A percentile compares a stretch with the other conserved stretches of the same genome.
phyloP scores from a whole-genome alignment of 2,888 invertebrate species.

The Drosophila rellima region DNA sequence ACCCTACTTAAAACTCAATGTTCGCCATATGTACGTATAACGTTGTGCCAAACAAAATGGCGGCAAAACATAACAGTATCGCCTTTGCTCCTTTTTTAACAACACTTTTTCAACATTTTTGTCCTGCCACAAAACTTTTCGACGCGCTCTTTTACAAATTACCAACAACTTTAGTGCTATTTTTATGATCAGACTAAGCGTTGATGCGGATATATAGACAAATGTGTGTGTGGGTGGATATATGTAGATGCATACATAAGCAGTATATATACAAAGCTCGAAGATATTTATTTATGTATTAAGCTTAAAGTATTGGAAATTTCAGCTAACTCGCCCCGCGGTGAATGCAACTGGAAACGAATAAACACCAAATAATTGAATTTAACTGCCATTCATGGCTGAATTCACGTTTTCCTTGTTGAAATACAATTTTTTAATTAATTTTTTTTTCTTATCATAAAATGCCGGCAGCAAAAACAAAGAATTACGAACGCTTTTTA shows the following conservation, averaged over 20 bases:
- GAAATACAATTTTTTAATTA: slow-evolving; percentile 57
- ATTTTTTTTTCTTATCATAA: slow-evolving; percentile 30
- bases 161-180: slow-evolving; percentile 77
- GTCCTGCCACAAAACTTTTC: slow-evolving; percentile 81
- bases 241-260: not conserved
- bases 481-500: slow-evolving; percentile 55
- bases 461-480: slow-evolving; percentile 52
- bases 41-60: slow-evolving; percentile 66
- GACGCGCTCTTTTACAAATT: slow-evolving; percentile 84
- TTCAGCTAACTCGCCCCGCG: slow-evolving; percentile 43
- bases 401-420: slow-evolving; percentile 15
- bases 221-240: slow-evolving; percentile 14
- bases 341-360: slow-evolving; percentile 30
- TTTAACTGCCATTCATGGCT: slow-evolving; percentile 49
- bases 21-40: slow-evolving; percentile 16
- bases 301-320: slow-evolving; percentile 40
- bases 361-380: slow-evolving; percentile 64
- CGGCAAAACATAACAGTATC: slow-evolving; percentile 70
- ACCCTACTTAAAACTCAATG: slow-evolving; percentile 37
- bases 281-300: slow-evolving; percentile 8
- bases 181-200: slow-evolving; percentile 66
- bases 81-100: slow-evolving; percentile 38
- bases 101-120: slow-evolving; percentile 43
- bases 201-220: slow-evolving; percentile 40
- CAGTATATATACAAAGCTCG: not conserved